Base-by-base conservation (phyloP, 2,888 invertebrate species). In the Allolobophora icterica region DNA sequence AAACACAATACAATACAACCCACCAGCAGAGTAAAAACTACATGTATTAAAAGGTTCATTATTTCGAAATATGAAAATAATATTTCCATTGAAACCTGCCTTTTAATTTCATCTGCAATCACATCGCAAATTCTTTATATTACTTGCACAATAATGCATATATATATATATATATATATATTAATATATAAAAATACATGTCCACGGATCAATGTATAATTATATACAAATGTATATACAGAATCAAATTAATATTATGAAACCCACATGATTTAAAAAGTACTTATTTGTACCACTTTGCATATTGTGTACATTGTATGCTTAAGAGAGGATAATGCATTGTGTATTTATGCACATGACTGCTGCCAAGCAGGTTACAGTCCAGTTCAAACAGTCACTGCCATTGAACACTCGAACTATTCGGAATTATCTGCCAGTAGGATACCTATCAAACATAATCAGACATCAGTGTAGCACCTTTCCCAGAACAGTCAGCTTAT, bases 211-310 rank as follows among this genome's bases (percentile, higher is more conserved):
- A 71, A 71, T 71, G 71, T n/a, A 71, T 71, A n/a, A 30, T n/a
- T 30, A n/a, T 71, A 71, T 71, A 71, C 71, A 71, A 71, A 71
- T 71, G 71, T n/a, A 71, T n/a, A 71, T n/a, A 71, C n/a, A 71
- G 1, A 71, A 71, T 71, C 6, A 71, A 71, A 71, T n/a, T 1
- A n/a, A 71, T n/a, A 52, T 52, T 24, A 58, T 58, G 24, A 71
- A 71, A 71, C 71, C 71, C 71, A 71, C 71, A 71, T 52, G 52
- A 52, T n/a, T n/a, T n/a, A 71, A 71, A 71, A 71, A 71, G 30
- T 30, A 71, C n/a, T 71, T 17, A 71, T 71, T 4, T 8, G n/a
- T 71, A n/a, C 71, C n/a, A 3, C 52, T 24, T 52, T 52, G 52
- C 24, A 52, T 24, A 52, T 52, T 71, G 30, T 52, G 52, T 1